Evolutionary conservation across 2,888 invertebrate species (phyloP).

Genomic region (Dasypolia templi): DNA sequence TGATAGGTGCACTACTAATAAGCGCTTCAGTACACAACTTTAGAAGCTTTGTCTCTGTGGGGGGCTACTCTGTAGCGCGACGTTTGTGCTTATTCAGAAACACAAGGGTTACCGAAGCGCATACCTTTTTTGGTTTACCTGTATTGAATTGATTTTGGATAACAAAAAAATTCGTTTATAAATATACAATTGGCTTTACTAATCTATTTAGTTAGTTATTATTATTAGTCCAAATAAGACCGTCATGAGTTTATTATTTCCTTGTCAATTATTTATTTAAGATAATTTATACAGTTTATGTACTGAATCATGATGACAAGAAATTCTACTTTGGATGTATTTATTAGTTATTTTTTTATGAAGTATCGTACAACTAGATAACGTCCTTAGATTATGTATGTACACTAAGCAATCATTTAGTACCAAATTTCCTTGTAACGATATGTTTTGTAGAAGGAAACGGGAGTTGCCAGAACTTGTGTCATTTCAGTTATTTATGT

Average conservation of each 20-base stretch:
- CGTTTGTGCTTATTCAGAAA: not conserved
- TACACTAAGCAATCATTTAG: not conserved
- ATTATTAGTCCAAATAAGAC: constrained; percentile 49
- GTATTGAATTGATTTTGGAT: constrained; percentile 42
- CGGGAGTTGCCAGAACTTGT: not conserved
- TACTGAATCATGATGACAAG: constrained; percentile 1
- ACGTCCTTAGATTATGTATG: constrained; percentile 22
- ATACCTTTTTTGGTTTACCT: not conserved
- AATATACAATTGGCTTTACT: constrained; percentile 52
- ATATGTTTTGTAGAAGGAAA: not conserved
- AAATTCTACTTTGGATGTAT: constrained; percentile 24
- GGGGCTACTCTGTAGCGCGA: not conserved
- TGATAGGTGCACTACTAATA: not conserved
- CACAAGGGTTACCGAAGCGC: not conserved
- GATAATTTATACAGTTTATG: constrained; percentile 53
- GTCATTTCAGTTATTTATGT: not conserved
- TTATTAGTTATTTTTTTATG: constrained; percentile 27
- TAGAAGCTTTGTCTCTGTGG: not conserved
- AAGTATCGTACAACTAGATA: constrained; percentile 7
- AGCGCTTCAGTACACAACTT: not conserved
- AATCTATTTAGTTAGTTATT: constrained; percentile 50
- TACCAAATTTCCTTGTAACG: constrained; percentile 1
- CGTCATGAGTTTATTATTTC: constrained; percentile 58
- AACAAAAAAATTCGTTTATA: constrained; percentile 38
- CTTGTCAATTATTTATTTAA: constrained; percentile 69